phyloP scores from a whole-genome alignment of 2,888 invertebrate genomes.

The Clivina fossor region DNA sequence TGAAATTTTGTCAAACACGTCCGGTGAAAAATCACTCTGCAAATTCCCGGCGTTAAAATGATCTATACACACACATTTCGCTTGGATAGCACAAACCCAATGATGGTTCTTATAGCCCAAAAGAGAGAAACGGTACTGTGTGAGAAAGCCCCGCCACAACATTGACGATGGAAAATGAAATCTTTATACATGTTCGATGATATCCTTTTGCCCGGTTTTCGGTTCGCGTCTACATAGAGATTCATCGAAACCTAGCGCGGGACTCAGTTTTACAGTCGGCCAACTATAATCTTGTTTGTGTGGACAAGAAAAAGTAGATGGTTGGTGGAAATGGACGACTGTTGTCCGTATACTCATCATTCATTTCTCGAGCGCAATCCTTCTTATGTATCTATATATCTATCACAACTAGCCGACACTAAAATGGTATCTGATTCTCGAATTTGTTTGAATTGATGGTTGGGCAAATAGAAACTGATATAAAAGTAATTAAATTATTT shows the following conservation, averaged over 20 bases:
- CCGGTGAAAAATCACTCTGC: too few species aligned
- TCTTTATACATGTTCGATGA: slow-evolving; percentile 44
- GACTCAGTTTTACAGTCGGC: slow-evolving; percentile 36
- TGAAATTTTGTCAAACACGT: too few species aligned
- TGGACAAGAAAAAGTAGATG: neutral
- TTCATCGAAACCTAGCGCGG: slow-evolving; percentile 31
- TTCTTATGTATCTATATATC: slow-evolving; percentile 44
- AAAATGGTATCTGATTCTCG: too few species aligned
- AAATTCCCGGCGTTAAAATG: too few species aligned
- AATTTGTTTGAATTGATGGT: too few species aligned
- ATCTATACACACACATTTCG: too few species aligned
- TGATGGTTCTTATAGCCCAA: too few species aligned
- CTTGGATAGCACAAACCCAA: too few species aligned
- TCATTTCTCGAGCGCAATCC: slow-evolving; percentile 47
- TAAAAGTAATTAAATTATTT: too few species aligned
- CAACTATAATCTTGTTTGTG: neutral
- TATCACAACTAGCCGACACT: slow-evolving; percentile 34
- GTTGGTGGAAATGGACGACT: slow-evolving; percentile 37
- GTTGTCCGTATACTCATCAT: slow-evolving; percentile 46
- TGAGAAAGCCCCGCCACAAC: too few species aligned
- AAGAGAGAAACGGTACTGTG: too few species aligned
- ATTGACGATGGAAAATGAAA: slow-evolving; percentile 35
- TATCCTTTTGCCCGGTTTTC: slow-evolving; percentile 36
- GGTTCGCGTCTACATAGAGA: slow-evolving; percentile 41
- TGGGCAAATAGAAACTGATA: too few species aligned